Evolutionary conservation across 1,140 invertebrate genomes (phyloP).

Genomic region (Solenopsis fugax): DNA sequence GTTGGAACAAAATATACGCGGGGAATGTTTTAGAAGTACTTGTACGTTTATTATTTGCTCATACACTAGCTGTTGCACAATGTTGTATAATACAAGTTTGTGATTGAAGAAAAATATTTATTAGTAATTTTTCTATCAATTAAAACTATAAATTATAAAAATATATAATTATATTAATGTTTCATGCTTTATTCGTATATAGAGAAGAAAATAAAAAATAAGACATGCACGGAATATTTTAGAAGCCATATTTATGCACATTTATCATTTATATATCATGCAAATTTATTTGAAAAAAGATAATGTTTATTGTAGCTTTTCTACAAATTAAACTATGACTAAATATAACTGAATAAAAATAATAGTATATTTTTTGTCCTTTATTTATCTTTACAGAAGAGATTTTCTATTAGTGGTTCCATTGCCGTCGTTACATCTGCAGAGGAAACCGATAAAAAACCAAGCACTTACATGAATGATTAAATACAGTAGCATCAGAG

Average conservation of each 20-base stretch:
- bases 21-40: neutral
- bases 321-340: neutral
- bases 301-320: neutral
- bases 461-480: conserved; percentile 22
- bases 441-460: neutral
- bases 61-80: neutral
- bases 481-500: neutral
- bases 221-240: neutral
- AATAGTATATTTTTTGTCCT: neutral
- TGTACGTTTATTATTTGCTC: neutral
- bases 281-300: neutral
- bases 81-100: neutral
- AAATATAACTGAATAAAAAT: neutral
- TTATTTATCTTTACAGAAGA: neutral
- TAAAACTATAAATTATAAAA: neutral
- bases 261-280: neutral
- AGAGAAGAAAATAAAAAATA: neutral
- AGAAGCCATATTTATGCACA: neutral
- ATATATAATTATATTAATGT: neutral
- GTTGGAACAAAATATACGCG: neutral
- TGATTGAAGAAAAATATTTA: neutral
- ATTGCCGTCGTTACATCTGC: neutral
- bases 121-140: neutral
- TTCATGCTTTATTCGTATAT: neutral
- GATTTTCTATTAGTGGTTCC: neutral